phyloP scores from a whole-genome alignment of 2,888 invertebrate species.

The Fissipunctia ypsillon region DNA sequence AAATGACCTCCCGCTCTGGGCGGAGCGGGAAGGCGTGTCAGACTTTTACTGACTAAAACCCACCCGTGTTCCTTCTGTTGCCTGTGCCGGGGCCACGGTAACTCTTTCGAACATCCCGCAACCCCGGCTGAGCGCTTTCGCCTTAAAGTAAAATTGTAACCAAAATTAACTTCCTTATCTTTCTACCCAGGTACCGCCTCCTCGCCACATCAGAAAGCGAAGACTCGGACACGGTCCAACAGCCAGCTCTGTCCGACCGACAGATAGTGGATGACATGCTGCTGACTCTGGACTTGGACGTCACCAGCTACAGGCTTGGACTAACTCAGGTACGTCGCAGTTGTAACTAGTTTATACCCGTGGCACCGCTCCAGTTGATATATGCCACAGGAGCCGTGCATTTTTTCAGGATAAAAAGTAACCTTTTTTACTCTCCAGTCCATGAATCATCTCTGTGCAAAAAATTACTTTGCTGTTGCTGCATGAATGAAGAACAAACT shows the following conservation, averaged over 20 bases:
- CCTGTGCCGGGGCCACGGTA: no score
- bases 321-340: constrained; percentile 95
- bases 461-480: no score
- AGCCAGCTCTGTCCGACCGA: constrained; percentile 87
- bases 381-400: no score
- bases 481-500: not conserved
- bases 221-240: constrained; percentile 71
- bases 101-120: no score
- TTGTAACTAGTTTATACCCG: no score
- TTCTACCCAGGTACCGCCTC: constrained; percentile 86
- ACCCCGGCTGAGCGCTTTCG: no score
- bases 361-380: no score
- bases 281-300: constrained; percentile 95
- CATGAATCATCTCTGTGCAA: not conserved
- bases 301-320: constrained; percentile 96
- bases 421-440: not conserved
- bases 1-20: no score
- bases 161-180: not conserved
- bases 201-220: constrained; percentile 86
- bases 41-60: no score
- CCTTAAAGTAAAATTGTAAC: not conserved
- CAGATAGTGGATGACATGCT: constrained; percentile 96
- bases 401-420: not conserved
- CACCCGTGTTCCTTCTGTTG: no score
- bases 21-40: no score